Conservation (phyloP, 2,797 vertebrate species). For the Channa striata region DNA sequence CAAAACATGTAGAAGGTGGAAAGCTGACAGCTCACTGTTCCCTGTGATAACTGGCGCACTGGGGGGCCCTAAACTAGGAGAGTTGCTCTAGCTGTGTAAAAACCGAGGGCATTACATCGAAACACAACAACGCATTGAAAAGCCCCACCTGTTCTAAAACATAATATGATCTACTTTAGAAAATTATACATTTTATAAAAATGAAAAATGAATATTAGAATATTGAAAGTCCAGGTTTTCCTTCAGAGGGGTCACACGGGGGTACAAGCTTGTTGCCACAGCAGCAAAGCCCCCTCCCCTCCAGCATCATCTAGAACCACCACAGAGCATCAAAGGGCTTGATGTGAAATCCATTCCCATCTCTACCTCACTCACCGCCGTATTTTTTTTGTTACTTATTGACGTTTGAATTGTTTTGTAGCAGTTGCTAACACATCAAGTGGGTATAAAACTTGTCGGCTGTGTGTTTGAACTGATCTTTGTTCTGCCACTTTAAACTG, state of each 20-base stretch:
- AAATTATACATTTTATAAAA: too few species aligned
- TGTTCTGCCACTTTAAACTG: slow-evolving; percentile 23
- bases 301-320: background rate
- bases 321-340: background rate
- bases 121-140: too few species aligned
- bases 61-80: too few species aligned
- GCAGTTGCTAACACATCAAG: slow-evolving; percentile 11
- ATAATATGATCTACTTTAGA: too few species aligned
- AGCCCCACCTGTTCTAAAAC: too few species aligned
- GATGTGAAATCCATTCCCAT: background rate
- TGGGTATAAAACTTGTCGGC: slow-evolving; percentile 1
- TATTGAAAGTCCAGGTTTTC: too few species aligned
- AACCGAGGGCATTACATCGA: too few species aligned
- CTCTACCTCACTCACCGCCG: background rate
- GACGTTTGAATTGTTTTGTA: slow-evolving; percentile 12
- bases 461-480: slow-evolving; percentile 12
- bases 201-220: too few species aligned
- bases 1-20: too few species aligned
- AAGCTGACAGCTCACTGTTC: too few species aligned
- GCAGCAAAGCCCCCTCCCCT: background rate
- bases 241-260: background rate
- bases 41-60: too few species aligned
- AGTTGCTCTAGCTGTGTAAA: too few species aligned
- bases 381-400: background rate
- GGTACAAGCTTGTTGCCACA: background rate